These are phyloP conservation scores for Drosophila busckii DNA, from an alignment of 1,140 invertebrate species.

Conservation along the genomic window DNA sequence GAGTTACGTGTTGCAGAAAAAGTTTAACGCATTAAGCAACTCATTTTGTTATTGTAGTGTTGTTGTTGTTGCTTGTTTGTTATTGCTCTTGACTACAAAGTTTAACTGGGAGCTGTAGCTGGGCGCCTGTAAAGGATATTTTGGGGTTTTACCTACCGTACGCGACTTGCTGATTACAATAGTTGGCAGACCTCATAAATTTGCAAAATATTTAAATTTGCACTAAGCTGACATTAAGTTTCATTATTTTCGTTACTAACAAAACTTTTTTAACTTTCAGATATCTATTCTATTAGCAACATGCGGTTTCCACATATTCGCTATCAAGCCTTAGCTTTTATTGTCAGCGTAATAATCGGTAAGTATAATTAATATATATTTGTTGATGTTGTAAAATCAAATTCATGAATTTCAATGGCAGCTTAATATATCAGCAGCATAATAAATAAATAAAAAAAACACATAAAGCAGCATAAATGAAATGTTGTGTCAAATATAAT, in stretches of 20 bases:
- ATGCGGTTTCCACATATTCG: conserved; percentile 46
- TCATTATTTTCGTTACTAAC: background rate
- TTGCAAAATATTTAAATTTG: conserved; percentile 22
- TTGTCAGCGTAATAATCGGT: conserved; percentile 39
- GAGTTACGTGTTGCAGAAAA: conserved; percentile 69
- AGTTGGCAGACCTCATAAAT: conserved; percentile 13
- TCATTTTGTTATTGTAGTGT: conserved; percentile 35
- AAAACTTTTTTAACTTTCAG: conserved; percentile 26
- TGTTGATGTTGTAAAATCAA: background rate
- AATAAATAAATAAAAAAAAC: background rate
- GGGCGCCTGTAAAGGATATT: no score
- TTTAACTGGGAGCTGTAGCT: conserved; percentile 9
- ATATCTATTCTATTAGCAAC: background rate
- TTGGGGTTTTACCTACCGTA: conserved; percentile 1
- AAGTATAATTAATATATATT: conserved; percentile 22
- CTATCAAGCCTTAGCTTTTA: conserved; percentile 21
- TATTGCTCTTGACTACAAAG: conserved; percentile 25
- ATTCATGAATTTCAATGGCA: background rate
- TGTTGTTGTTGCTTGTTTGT: conserved; percentile 13
- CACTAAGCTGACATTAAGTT: background rate
- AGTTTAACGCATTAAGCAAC: conserved; percentile 71
- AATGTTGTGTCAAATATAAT: conserved; percentile 15
- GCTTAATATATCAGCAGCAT: background rate
- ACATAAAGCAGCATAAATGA: background rate
- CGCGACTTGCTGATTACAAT: conserved; percentile 2